Base-by-base conservation (phyloP, 2,888 invertebrate species). In the Lutraria lutraria region DNA sequence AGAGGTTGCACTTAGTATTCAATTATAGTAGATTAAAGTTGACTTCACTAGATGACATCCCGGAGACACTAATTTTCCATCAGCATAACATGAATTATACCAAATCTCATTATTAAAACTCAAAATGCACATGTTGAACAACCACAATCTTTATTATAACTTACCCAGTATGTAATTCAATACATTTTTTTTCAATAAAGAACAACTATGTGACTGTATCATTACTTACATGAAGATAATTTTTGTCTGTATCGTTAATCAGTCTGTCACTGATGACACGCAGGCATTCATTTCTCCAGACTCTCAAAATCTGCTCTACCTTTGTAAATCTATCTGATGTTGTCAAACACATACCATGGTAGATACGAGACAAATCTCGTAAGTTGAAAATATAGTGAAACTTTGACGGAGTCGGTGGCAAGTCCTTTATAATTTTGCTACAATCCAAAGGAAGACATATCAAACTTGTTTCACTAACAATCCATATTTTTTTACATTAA, bases 341-440 rank as follows among this genome's bases (percentile, higher is more conserved):
- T 16, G 98, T 98, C 90, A 98, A 97, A 87, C 98, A 97, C 96
- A 99, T 96, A 0, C 99, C 99, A 21, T 98, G 98, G 93, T 98
- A 98, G 90, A 99, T 98, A 88, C 98, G 97, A 0, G 99, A 99
- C 93, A 99, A 97, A 97, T 99, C 99, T 81, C 99, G 97, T 96
- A 99, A 97, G 97, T 99, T 99, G 97, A 99, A 99, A 93, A 99
- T 98, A 97, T 99, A 99, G 97, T 99, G 99, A 97, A 99, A 99
- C 97, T 98, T 99, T 10, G 98, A 98, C 0, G 99, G 99, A 0
- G 99, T 99, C 0, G 99, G 98, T 0, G 99, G 98, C 86, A 99
- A 97, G 90, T 98, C 98, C 31, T 97, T 97, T 90, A 98, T 97
- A 72, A 98, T 97, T 93, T 97, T 91, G 87, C 96, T 96, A 94